Evolutionary conservation across 2,113 vertebrate genomes (phyloP).

Genomic region (Syngnathus typhle): DNA sequence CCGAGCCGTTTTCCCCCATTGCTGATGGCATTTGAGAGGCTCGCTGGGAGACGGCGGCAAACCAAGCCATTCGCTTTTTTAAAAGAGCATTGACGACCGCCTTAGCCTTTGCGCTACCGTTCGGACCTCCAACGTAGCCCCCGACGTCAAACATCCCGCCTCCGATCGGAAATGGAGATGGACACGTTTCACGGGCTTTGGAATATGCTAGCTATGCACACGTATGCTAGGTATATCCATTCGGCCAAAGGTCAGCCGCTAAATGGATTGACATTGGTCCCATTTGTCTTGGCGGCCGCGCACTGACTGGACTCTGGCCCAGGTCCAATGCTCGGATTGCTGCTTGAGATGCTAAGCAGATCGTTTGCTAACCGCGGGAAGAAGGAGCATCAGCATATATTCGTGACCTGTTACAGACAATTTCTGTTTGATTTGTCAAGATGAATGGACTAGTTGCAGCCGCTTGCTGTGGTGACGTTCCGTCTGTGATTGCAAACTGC

Average conservation of each 20-base stretch:
- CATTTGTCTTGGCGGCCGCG: not conserved
- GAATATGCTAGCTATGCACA: no score
- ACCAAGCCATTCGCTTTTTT: not conserved
- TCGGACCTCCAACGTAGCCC: not conserved
- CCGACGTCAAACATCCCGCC: not conserved
- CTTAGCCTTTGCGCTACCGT: not conserved
- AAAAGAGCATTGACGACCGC: not conserved
- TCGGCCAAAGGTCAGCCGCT: slow-evolving; percentile 1
- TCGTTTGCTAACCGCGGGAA: not conserved
- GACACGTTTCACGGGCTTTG: no score
- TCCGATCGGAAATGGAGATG: not conserved
- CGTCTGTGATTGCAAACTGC: no score
- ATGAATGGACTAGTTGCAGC: no score
- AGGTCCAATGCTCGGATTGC: not conserved
- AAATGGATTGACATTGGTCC: slow-evolving; percentile 12
- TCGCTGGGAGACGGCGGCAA: not conserved
- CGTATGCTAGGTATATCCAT: not conserved
- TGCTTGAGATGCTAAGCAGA: not conserved
- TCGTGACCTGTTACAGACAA: not conserved
- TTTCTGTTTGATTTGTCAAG: no score
- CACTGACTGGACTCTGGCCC: not conserved
- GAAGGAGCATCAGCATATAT: not conserved
- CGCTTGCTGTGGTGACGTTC: no score
- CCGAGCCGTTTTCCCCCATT: slow-evolving; percentile 1
- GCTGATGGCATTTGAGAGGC: slow-evolving; percentile 25